Base-by-base conservation (phyloP, 2,113 vertebrate genomes). In the Hucho hucho region DNA sequence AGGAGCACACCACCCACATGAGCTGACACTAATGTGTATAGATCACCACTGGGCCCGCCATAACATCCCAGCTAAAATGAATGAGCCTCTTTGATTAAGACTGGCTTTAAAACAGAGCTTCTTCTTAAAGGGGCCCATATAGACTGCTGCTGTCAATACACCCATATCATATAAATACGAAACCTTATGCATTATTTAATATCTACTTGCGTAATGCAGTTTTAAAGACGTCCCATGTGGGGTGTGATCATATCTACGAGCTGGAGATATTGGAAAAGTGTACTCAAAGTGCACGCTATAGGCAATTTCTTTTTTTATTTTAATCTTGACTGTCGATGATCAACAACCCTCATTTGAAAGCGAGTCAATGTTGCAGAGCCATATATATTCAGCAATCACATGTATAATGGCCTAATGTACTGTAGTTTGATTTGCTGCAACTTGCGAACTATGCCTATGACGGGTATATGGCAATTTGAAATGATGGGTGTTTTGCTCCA, bases 21-120 rank as follows among this genome's bases (percentile, higher is more conserved):
- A 61, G 58, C 58, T 61, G 58, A 61, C n/a, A 61, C 20, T 61
- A 61, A 61, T 61, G 58, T 61, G 58, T 61, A 61, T 22, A 61
- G 58, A 61, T 61, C 20, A 61, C 5, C n/a, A 24, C 13, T 5
- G 20, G 18, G 20, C 53, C 53, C 18, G 6, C 18, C 13, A 6
- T 56, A 22, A 22, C n/a, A 22, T n/a, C 58, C 7, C 18, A 22
- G n/a, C 18, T 11, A 61, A 61, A 24, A 61, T 61, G n/a, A 22
- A 61, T 61, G 58, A 61, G 20, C 58, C 58, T 16, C 58, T 61
- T 61, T 61, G 58, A 61, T 61, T n/a, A 22, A 9, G 58, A 22
- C 58, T 9, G 58, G 58, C 58, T n/a, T n/a, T n/a, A 2, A 61
- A 16, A 22, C 58, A 61, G 7, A 6, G 20, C 13, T 22, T 61